Evolutionary conservation across 2,888 invertebrate species (phyloP), one percentile per base, ranked within the genome.

Genomic region (Agonum fuliginosum): DNA sequence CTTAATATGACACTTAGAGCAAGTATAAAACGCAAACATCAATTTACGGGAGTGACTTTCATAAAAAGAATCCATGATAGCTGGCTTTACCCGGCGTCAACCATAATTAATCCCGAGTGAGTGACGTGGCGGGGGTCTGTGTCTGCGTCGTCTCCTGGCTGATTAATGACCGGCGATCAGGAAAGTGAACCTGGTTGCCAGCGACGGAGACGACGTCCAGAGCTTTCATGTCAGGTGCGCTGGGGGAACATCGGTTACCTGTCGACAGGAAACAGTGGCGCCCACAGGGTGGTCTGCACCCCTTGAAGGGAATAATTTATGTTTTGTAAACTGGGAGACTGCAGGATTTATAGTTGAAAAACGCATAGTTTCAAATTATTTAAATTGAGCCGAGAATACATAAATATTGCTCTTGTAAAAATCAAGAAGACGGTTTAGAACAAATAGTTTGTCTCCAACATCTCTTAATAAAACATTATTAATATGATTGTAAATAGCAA

Each of bases 81-180:
- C n/a, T 14, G 62, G 8, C 20, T 67, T 3, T 54, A 54, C 20
- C 10, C 10, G 20, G 12, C 17, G 54, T 17, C 54, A 24, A 41
- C 19, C 37, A 41, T 67, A 37, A 67, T 67, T 34, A 67, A 67
- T 67, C 41, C 67, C 17, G 14, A 19, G 37, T 37, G 67, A 37
- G 67, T 19, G 67, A 67, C 67, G 12, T 37, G 6, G 2, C 54
- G 24, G 37, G 37, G 22, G 20, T 20, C n/a, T 41, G 14, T 41
- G 14, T n/a, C 2, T 4, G 41, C 14, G 37, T 37, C 37, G 37
- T 37, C 37, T 37, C 37, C 8, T n/a, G 34, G 12, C 20, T 67
- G 67, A 67, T 67, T 67, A 67, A 67, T 67, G 67, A 20, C 67
- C 67, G 19, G n/a, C 6, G 8, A 37, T 41, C 67, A 67, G 14